These are phyloP conservation scores for Electrophaes corylata DNA, from an alignment of 2,888 invertebrate species.

Conservation along the genomic window DNA sequence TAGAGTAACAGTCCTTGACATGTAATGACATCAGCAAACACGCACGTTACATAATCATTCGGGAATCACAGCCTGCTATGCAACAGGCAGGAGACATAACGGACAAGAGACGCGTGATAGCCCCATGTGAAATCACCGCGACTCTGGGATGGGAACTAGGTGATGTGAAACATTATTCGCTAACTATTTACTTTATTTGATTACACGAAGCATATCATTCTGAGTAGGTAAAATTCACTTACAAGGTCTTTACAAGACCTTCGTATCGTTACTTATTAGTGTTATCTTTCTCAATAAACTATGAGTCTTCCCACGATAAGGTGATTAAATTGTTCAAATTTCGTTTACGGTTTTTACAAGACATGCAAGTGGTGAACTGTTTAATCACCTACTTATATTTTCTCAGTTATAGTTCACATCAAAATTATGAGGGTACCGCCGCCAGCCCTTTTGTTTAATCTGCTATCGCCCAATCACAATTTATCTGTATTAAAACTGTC, in stretches of 20 bases:
- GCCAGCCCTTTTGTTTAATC: constrained; percentile 10
- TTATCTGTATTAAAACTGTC: constrained; percentile 23
- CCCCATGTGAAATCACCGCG: constrained; percentile 63
- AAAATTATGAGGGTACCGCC: background rate
- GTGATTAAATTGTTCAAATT: constrained; percentile 53
- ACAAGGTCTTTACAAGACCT: constrained; percentile 38
- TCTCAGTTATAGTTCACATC: constrained; percentile 7
- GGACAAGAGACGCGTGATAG: constrained; percentile 58
- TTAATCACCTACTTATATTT: constrained; percentile 11
- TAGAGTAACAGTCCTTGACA: constrained; percentile 24
- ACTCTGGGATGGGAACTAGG: constrained; percentile 67
- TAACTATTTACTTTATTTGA: constrained; percentile 44
- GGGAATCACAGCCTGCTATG: constrained; percentile 52
- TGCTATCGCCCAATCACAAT: constrained; percentile 12
- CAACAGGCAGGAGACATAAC: constrained; percentile 42
- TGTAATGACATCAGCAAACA: constrained; percentile 42
- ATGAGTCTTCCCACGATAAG: constrained; percentile 55
- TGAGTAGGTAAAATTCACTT: constrained; percentile 41
- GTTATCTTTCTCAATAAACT: constrained; percentile 57
- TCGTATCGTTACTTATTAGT: constrained; percentile 48
- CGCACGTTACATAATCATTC: constrained; percentile 56
- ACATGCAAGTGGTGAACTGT: constrained; percentile 23
- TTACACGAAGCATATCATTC: constrained; percentile 48
- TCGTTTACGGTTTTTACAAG: constrained; percentile 50
- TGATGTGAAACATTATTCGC: constrained; percentile 49